Conservation (phyloP, 2,797 vertebrate species). For the Aulostomus chinensis region DNA sequence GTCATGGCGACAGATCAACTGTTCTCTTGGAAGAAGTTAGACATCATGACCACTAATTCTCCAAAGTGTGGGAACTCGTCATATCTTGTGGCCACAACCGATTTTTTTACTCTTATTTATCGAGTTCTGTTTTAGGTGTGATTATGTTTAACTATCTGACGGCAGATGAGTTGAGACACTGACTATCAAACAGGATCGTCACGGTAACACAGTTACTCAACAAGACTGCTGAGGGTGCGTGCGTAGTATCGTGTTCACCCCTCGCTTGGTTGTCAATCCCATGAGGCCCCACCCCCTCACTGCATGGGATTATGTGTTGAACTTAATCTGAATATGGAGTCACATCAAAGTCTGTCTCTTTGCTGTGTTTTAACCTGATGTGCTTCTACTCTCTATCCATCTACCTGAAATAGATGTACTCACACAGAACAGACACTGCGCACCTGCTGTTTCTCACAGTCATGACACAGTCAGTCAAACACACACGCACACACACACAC, state of each 20-base stretch:
- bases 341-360: conserved; percentile 20
- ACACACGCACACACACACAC: conserved; percentile 25
- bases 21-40: too few relatives aligned
- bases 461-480: conserved; percentile 42
- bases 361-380: conserved; percentile 26
- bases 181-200: background rate
- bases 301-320: conserved; percentile 62
- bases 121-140: too few relatives aligned
- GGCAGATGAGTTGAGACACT: too few relatives aligned
- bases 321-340: conserved; percentile 61
- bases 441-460: conserved; percentile 54
- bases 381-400: conserved; percentile 29
- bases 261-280: conserved; percentile 56
- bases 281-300: conserved; percentile 39
- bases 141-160: too few relatives aligned
- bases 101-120: too few relatives aligned
- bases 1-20: too few relatives aligned
- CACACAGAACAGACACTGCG: conserved; percentile 48
- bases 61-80: too few relatives aligned
- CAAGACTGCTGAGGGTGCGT: too few relatives aligned
- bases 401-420: conserved; percentile 51
- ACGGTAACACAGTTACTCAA: background rate
- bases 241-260: conserved; percentile 50
- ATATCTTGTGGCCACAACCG: too few relatives aligned
- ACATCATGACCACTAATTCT: too few relatives aligned